These are phyloP conservation scores for Pardalotus punctatus DNA, from an alignment of 2,113 vertebrate genomes.

Conservation along the genomic window DNA sequence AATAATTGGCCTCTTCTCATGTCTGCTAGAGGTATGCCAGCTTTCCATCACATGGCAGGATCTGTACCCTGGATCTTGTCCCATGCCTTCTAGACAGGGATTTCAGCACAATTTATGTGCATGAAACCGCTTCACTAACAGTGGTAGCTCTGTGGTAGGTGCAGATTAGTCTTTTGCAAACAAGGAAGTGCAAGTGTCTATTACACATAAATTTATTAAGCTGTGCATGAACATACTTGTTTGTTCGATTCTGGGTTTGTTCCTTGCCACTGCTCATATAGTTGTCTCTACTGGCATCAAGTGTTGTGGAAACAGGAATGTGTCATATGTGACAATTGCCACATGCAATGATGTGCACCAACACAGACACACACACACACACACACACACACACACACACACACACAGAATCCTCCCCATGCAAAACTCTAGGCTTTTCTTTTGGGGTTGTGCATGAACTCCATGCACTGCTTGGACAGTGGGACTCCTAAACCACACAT, in stretches of 20 bases:
- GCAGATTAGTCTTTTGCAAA: background rate
- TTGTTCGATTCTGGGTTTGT: background rate
- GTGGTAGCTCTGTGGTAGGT: conserved; percentile 35
- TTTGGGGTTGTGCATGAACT: background rate
- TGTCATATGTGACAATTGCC: background rate
- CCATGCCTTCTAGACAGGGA: background rate
- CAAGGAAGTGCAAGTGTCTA: background rate
- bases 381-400: background rate
- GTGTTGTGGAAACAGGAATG: background rate
- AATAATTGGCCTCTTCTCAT: conserved; percentile 26
- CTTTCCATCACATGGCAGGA: background rate
- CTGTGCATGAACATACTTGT: background rate
- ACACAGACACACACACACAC: too few relatives aligned
- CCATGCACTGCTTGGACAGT: background rate
- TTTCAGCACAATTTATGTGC: background rate
- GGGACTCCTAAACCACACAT: background rate
- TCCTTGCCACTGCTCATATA: background rate
- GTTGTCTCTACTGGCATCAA: background rate
- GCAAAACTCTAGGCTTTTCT: background rate
- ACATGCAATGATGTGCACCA: background rate
- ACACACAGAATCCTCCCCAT: background rate
- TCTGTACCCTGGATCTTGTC: conserved; percentile 15
- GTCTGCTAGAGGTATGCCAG: conserved; percentile 15
- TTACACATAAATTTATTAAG: background rate
- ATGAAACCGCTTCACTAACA: background rate